Percentiles rank a stretch among this genome's conserved stretches.
phyloP scores from a whole-genome alignment of 1,140 invertebrate genomes.

The Drosophila asahinai region DNA sequence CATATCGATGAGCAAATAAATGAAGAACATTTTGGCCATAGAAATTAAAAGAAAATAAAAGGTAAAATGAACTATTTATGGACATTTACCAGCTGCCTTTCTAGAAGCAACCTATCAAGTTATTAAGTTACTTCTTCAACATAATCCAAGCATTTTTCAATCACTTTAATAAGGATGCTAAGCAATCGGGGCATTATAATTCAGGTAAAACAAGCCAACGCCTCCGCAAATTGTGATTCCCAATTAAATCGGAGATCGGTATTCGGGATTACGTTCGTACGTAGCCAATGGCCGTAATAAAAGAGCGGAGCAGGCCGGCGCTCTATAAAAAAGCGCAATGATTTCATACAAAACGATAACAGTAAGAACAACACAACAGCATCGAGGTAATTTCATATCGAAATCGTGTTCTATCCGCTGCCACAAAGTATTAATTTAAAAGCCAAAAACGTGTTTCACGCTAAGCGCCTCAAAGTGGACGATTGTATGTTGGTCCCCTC shows the following conservation, averaged over 20 bases:
- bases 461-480: conserved; percentile 70
- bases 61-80: background rate
- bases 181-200: conserved; percentile 4
- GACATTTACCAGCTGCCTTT: background rate
- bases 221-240: conserved; percentile 33
- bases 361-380: conserved; percentile 33
- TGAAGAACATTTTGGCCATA: no score
- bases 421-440: conserved; percentile 78
- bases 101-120: no score
- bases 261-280: conserved; percentile 27
- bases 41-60: background rate
- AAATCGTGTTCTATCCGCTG: conserved; percentile 75
- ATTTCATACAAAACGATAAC: conserved; percentile 78
- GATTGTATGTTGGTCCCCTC: conserved; percentile 16
- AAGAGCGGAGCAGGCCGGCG: conserved; percentile 49
- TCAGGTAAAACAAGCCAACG: conserved; percentile 33
- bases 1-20: background rate
- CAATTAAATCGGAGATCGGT: conserved; percentile 40
- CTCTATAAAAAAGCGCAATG: conserved; percentile 64
- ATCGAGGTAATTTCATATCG: conserved; percentile 78
- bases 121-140: background rate
- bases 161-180: conserved; percentile 6
- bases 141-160: background rate
- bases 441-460: conserved; percentile 75
- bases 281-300: conserved; percentile 53